Evolutionary conservation across 2,797 vertebrate species (phyloP), one percentile per base, ranked within the genome.

Genomic region (Nyctalus aviator): DNA sequence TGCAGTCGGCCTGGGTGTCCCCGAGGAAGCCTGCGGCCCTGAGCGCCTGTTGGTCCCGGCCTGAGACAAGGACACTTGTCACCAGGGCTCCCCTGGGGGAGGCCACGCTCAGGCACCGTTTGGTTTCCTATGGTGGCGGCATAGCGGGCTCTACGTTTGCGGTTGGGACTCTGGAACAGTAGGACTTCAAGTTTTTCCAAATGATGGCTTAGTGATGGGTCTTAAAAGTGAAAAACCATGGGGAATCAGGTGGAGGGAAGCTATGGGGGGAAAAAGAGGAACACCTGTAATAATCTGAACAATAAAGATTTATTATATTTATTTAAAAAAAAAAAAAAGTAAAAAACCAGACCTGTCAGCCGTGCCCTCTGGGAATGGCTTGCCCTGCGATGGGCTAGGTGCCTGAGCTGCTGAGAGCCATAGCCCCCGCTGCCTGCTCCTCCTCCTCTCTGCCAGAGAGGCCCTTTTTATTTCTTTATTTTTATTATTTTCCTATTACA

Each of bases 261-360:
- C 37, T 41, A 41, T 41, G 37, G 37, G 37, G 37, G 37, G 37
- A 37, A 37, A 37, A 37, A 37, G 37, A 41, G 37, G 37, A 41
- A 41, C 37, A 41, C 37, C 37, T 41, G 37, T 41, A 41, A 41
- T 41, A 41, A 41, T 41, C 37, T 41, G 37, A 41, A 41, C 37
- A 41, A 41, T 41, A 41, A 41, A 41, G 37, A 41, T 41, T 41
- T 41, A 41, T 41, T 41, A 41, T 41, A 41, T 41, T 41, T 41
- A 41, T 41, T 41, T 37, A 37, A 37, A 82, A 71, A 79, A 84
- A 82, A 71, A 79, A 84, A 23, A 83, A 91, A 66, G 55, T 44
- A 25, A 78, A 71, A 79, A 84, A 5, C 18, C 48, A 90, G 55
- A 32, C 20, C 35, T 59, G 1, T 35, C 10, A 35, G 21, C 27